These are phyloP conservation scores for Drosophila arizonae DNA, from an alignment of 1,140 invertebrate species.

Conservation along the genomic window DNA sequence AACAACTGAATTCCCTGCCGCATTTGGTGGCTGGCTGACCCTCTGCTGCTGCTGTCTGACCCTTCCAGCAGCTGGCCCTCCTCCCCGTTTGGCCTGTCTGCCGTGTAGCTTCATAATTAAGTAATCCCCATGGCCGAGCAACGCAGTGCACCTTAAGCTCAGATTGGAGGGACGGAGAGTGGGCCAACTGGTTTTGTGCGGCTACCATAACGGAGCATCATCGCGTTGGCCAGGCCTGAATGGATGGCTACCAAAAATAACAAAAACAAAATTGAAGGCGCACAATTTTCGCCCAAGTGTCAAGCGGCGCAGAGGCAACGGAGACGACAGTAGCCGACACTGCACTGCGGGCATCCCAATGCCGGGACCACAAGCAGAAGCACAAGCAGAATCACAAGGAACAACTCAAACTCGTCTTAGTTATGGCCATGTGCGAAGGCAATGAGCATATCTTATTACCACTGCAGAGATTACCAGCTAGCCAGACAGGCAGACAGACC, in stretches of 20 bases:
- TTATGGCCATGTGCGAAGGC: slow-evolving; percentile 47
- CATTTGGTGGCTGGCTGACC: slow-evolving; percentile 7
- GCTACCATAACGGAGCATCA: slow-evolving; percentile 58
- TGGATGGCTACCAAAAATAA: slow-evolving; percentile 47
- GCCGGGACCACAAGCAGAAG: slow-evolving; percentile 13
- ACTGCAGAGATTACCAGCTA: slow-evolving; percentile 58
- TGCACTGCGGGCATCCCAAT: slow-evolving; percentile 66
- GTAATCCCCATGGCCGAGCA: slow-evolving; percentile 65
- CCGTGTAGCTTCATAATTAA: slow-evolving; percentile 70
- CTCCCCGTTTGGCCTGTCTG: slow-evolving; percentile 27
- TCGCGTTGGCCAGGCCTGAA: slow-evolving; percentile 46
- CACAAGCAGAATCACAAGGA: background rate
- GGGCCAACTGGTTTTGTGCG: slow-evolving; percentile 63
- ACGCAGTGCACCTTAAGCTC: slow-evolving; percentile 70
- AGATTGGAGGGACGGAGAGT: slow-evolving; percentile 39
- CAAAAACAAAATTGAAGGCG: slow-evolving; percentile 39
- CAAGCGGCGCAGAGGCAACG: slow-evolving; percentile 21
- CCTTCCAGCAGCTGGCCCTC: background rate
- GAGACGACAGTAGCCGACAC: slow-evolving; percentile 54
- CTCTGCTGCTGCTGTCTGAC: background rate
- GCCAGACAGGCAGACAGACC: background rate
- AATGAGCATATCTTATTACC: slow-evolving; percentile 76
- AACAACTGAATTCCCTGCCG: slow-evolving; percentile 3
- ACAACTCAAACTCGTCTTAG: slow-evolving; percentile 29
- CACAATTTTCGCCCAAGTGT: slow-evolving; percentile 50